phyloP scores from a whole-genome alignment of 2,888 invertebrate genomes.

The Andrena dorsata region DNA sequence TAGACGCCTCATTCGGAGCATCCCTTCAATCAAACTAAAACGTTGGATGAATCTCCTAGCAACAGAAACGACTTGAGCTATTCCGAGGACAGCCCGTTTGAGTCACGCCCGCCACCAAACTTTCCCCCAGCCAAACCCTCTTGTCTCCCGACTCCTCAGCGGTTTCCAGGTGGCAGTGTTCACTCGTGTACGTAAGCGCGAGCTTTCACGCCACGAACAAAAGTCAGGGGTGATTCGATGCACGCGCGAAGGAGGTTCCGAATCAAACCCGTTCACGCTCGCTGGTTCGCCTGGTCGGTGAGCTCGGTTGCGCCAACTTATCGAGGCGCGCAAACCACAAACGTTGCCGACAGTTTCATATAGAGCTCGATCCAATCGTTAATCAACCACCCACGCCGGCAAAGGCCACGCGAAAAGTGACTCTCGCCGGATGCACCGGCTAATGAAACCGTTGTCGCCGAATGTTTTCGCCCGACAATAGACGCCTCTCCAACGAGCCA shows the following conservation, averaged over 20 bases:
- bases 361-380: constrained; percentile 26
- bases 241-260: background rate
- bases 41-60: constrained; percentile 29
- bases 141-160: constrained; percentile 20
- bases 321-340: background rate
- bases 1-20: constrained; percentile 23
- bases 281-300: background rate
- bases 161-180: constrained; percentile 11
- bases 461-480: constrained; percentile 22
- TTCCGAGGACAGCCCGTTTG: constrained; percentile 23
- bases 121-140: background rate
- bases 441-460: constrained; percentile 45
- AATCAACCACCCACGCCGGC: constrained; percentile 28
- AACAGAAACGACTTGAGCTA: constrained; percentile 12
- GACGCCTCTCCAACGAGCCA: no score
- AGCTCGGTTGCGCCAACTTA: background rate
- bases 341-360: constrained; percentile 13
- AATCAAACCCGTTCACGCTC: background rate
- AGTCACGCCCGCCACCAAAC: constrained; percentile 13
- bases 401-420: constrained; percentile 13
- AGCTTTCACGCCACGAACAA: background rate
- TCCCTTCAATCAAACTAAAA: constrained; percentile 10
- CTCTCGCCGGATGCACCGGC: constrained; percentile 5
- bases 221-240: constrained; percentile 1
- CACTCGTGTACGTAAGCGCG: background rate